Conservation (phyloP, 2,113 vertebrate species). For the Ptilorrhoa leucosticta region DNA sequence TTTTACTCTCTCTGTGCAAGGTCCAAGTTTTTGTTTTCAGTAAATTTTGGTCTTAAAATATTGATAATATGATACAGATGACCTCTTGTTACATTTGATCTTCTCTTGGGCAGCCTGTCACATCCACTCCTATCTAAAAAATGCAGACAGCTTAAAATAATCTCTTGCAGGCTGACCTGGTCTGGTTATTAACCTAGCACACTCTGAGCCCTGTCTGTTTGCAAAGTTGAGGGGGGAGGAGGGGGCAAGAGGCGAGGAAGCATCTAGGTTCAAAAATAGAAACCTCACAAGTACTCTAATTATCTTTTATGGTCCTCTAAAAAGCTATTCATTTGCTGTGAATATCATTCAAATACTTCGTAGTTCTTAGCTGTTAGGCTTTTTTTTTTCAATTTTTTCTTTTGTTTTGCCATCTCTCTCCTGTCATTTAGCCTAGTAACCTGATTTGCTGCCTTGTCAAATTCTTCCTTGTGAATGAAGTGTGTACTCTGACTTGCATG, state of each 20-base stretch:
- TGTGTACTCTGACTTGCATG: not conserved
- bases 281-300: not conserved
- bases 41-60: conserved; percentile 17
- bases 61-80: not conserved
- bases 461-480: not conserved
- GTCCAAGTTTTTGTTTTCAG: not conserved
- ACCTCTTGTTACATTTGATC: not conserved
- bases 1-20: not conserved
- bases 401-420: not conserved
- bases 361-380: not conserved
- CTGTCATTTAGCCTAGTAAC: not conserved
- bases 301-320: not conserved
- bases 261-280: not conserved
- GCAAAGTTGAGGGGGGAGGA: not conserved
- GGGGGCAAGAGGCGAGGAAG: not conserved
- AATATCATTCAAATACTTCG: not conserved
- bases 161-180: conserved; percentile 23
- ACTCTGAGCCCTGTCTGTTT: not conserved
- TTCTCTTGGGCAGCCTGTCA: conserved; percentile 1
- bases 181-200: not conserved
- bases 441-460: not conserved
- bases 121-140: conserved; percentile 39
- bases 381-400: not conserved
- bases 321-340: not conserved
- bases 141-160: conserved; percentile 53